Conservation (phyloP, 2,113 vertebrate genomes). For the Mola mola region DNA sequence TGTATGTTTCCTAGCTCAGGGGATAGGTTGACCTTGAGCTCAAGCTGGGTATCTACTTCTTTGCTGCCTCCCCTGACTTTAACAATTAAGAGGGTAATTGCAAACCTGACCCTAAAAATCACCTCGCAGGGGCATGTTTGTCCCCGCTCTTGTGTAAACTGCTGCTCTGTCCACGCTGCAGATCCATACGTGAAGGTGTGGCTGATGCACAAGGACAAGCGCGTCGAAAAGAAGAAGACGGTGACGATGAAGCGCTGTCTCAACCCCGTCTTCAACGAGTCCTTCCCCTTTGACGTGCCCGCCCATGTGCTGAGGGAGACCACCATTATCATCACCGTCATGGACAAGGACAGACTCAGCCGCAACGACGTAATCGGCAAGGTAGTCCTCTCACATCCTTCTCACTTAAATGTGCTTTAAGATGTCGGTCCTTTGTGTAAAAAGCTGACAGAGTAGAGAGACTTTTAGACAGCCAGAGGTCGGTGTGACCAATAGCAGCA, state of each 20-base stretch:
- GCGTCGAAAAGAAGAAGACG: constrained; percentile 99
- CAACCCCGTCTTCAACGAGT: constrained; percentile 98
- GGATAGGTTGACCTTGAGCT: constrained; percentile 71
- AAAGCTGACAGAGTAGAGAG: too few relatives aligned
- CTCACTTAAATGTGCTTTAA: background rate
- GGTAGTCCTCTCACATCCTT: constrained; percentile 71
- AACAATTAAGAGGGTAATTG: constrained; percentile 70
- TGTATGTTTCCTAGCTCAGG: constrained; percentile 62
- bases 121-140: constrained; percentile 29
- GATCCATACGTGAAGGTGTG: constrained; percentile 99
- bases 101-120: constrained; percentile 55
- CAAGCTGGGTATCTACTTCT: constrained; percentile 59
- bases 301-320: constrained; percentile 97
- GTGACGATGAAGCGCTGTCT: constrained; percentile 96
- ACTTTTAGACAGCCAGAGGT: too few relatives aligned
- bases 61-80: constrained; percentile 58
- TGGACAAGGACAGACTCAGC: constrained; percentile 98
- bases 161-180: constrained; percentile 59
- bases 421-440: background rate
- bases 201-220: constrained; percentile 99
- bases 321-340: constrained; percentile 98
- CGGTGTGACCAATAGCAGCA: too few relatives aligned
- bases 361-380: constrained; percentile 98
- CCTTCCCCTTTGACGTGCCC: constrained; percentile 95
- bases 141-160: constrained; percentile 30